Percentiles rank a stretch among this genome's conserved stretches.
These are phyloP conservation scores for Cryptoprocta ferox DNA, from an alignment of 2,797 vertebrate genomes.

Conservation along the genomic window DNA sequence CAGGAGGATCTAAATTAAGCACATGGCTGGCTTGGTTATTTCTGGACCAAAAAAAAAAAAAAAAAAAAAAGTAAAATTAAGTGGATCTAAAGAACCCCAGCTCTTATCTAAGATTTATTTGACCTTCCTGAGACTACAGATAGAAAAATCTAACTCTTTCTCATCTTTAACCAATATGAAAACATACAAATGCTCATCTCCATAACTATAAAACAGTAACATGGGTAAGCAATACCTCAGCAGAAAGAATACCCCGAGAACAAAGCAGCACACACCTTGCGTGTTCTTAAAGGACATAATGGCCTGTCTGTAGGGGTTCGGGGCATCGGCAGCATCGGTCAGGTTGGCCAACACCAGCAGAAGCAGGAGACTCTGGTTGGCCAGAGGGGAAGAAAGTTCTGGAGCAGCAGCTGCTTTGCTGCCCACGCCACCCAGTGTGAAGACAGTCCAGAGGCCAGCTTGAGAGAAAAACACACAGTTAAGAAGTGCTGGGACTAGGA, in stretches of 20 bases:
- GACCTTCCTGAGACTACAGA: background rate
- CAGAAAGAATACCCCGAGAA: background rate
- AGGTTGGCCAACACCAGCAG: slow-evolving; percentile 95
- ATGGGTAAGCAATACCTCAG: background rate
- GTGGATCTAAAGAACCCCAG: background rate
- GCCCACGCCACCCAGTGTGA: slow-evolving; percentile 94
- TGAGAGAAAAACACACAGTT: slow-evolving; percentile 59
- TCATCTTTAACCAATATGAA: background rate
- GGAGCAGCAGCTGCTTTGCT: slow-evolving; percentile 88
- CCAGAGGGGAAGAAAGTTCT: slow-evolving; percentile 94
- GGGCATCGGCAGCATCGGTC: slow-evolving; percentile 92
- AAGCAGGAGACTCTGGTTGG: slow-evolving; percentile 97
- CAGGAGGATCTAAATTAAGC: background rate
- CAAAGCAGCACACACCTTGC: slow-evolving; percentile 90
- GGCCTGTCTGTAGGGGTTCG: slow-evolving; percentile 96
- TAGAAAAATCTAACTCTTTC: slow-evolving; percentile 1
- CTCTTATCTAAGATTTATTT: background rate
- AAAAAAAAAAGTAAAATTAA: slow-evolving; percentile 12
- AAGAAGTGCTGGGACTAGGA: background rate
- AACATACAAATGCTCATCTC: background rate
- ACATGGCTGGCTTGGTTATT: background rate
- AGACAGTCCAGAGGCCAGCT: slow-evolving; percentile 98
- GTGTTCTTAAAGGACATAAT: slow-evolving; percentile 97
- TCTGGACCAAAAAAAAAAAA: background rate
- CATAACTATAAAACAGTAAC: background rate